Percentiles rank a stretch among this genome's conserved stretches.
phyloP scores from a whole-genome alignment of 1,140 invertebrate species.

The Danaus plexippus region DNA sequence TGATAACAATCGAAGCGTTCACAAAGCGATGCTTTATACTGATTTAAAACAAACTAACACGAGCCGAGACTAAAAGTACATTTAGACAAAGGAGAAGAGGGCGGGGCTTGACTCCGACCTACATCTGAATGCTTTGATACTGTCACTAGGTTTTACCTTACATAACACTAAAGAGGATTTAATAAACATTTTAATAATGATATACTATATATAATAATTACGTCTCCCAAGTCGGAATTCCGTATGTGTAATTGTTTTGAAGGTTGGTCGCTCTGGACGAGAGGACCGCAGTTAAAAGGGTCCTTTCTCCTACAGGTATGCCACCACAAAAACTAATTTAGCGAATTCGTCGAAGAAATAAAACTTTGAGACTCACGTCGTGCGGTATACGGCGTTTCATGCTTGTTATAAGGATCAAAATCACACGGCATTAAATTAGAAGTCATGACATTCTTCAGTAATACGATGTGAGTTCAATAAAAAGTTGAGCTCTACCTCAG shows the following conservation, averaged over 20 bases:
- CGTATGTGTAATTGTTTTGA: no score
- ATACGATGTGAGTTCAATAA: slow-evolving; percentile 12
- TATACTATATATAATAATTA: no score
- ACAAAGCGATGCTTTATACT: no score
- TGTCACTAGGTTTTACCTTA: no score
- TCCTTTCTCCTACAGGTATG: slow-evolving; percentile 13
- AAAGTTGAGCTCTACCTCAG: slow-evolving; percentile 1
- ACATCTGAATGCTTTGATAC: no score
- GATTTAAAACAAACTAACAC: no score
- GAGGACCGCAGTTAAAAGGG: background rate
- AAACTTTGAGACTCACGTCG: slow-evolving; percentile 2
- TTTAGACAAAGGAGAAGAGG: slow-evolving; percentile 2
- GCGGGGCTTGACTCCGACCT: background rate
- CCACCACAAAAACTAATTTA: slow-evolving; percentile 20
- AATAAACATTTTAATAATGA: no score
- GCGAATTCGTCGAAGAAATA: slow-evolving; percentile 18
- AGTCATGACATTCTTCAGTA: slow-evolving; percentile 8
- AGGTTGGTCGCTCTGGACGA: no score
- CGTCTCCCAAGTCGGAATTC: background rate
- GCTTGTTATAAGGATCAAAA: slow-evolving; percentile 2
- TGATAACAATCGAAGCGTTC: no score
- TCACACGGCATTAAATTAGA: background rate
- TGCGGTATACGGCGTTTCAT: background rate
- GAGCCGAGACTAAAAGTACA: no score
- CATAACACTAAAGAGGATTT: no score